These are phyloP conservation scores for Corynorhinus townsendii DNA, from an alignment of 2,113 vertebrate genomes.

Conservation along the genomic window DNA sequence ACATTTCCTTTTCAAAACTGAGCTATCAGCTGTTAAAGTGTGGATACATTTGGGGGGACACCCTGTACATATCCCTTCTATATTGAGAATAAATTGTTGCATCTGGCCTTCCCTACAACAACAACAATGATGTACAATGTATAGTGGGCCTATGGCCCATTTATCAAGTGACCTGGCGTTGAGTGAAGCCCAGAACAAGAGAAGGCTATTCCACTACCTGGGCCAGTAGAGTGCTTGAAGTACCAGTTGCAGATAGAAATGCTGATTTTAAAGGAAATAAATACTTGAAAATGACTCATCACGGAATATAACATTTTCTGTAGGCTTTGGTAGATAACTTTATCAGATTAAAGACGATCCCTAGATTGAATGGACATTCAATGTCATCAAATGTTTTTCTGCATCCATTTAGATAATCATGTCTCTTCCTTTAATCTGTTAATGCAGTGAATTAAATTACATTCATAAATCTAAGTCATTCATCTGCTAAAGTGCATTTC, in stretches of 20 bases:
- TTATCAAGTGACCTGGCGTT: background rate
- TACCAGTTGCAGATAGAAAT: background rate
- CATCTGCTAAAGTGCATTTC: conserved; percentile 63
- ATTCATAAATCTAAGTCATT: conserved; percentile 57
- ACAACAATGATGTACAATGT: background rate
- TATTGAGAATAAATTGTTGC: background rate
- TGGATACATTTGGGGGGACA: too few species aligned
- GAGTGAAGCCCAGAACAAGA: background rate
- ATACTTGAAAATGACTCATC: background rate
- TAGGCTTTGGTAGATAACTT: conserved; percentile 1
- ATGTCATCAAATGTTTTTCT: conserved; percentile 21
- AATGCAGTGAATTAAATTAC: conserved; percentile 62
- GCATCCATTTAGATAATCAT: conserved; percentile 69
- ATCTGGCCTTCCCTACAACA: background rate
- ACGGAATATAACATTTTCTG: background rate
- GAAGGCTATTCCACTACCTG: too few species aligned
- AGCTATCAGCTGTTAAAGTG: too few species aligned
- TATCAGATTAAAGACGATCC: conserved; percentile 33
- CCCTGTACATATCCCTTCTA: background rate
- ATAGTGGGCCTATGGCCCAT: background rate
- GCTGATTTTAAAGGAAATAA: conserved; percentile 33
- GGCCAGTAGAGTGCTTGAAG: background rate
- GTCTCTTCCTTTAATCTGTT: conserved; percentile 60
- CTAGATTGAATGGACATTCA: conserved; percentile 36
- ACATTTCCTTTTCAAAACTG: too few species aligned